phyloP scores from a whole-genome alignment of 2,888 invertebrate species.

The Cataglyphis albicans region DNA sequence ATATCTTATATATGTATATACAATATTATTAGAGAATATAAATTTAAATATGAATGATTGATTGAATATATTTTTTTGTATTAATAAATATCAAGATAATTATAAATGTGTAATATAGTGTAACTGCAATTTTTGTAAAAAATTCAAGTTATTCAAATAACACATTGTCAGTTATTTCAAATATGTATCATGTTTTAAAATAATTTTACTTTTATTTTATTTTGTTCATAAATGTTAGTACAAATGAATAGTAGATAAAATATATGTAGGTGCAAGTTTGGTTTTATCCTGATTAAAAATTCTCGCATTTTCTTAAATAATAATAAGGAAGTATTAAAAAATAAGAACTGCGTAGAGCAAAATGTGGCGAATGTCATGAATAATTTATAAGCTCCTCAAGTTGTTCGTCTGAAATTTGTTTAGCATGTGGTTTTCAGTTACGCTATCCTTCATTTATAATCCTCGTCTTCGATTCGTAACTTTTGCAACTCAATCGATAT shows the following conservation, averaged over 20 bases:
- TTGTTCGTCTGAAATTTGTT: constrained; percentile 9
- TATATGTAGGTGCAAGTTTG: neutral
- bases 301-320: neutral
- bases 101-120: neutral
- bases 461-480: neutral
- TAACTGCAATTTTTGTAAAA: neutral
- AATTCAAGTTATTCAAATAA: neutral
- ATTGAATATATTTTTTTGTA: neutral
- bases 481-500: neutral
- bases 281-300: neutral
- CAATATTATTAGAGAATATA: neutral
- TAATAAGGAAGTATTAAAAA: neutral
- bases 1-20: neutral
- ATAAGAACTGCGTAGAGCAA: neutral
- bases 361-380: constrained; percentile 15
- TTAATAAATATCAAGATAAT: neutral
- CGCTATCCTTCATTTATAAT: neutral
- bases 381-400: constrained; percentile 6
- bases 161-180: neutral
- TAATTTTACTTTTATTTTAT: neutral
- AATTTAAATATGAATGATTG: neutral
- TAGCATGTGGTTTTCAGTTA: neutral
- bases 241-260: neutral
- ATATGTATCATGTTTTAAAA: neutral
- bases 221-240: neutral